phyloP scores from a whole-genome alignment of 1,140 invertebrate genomes.

The Maconellicoccus hirsutus region DNA sequence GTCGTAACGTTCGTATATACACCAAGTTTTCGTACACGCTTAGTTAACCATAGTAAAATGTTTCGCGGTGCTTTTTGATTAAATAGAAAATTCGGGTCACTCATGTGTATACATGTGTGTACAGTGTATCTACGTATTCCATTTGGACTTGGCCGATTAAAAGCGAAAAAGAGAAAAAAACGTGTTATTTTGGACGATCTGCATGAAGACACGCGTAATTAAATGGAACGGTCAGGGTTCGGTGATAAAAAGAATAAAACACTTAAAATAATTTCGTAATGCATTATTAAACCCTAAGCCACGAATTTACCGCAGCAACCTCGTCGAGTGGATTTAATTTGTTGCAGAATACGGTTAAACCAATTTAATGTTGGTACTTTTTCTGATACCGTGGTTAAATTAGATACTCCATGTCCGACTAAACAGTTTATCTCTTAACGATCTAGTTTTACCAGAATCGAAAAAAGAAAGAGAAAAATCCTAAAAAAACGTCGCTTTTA shows the following conservation, averaged over 20 bases:
- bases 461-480: no score
- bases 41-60: background rate
- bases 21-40: background rate
- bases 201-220: slow-evolving; percentile 1
- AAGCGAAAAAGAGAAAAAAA: background rate
- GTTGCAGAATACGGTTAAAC: background rate
- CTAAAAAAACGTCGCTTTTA: no score
- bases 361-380: no score
- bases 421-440: no score
- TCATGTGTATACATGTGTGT: background rate
- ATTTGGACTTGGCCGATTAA: background rate
- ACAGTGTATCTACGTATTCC: background rate
- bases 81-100: background rate
- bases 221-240: background rate
- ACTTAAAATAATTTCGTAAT: background rate
- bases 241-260: background rate
- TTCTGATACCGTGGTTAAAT: no score
- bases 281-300: background rate
- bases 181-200: background rate
- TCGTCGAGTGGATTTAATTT: background rate
- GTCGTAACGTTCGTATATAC: no score
- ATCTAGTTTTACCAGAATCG: no score
- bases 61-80: background rate
- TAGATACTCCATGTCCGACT: no score
- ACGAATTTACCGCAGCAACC: background rate